Evolutionary conservation across 1,140 invertebrate genomes (phyloP).

Genomic region (Drosophila cardini): DNA sequence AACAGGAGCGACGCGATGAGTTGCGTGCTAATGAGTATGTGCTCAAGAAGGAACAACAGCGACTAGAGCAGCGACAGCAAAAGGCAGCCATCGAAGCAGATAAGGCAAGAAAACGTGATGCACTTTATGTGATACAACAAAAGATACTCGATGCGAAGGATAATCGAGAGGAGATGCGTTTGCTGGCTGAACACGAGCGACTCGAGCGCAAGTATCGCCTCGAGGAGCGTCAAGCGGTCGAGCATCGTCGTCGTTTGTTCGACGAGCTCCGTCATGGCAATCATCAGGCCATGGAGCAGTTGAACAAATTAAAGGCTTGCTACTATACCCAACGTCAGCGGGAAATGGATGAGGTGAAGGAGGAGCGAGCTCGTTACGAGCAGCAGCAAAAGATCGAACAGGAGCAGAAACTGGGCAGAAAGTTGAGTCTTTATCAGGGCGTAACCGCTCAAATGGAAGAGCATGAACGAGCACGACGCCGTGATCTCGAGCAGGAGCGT

Average conservation of each 20-base stretch:
- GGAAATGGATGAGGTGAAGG: slow-evolving; percentile 51
- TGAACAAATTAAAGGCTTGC: slow-evolving; percentile 60
- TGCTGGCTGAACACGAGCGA: slow-evolving; percentile 62
- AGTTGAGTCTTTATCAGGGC: slow-evolving; percentile 42
- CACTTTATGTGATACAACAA: slow-evolving; percentile 55
- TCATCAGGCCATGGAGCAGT: slow-evolving; percentile 53
- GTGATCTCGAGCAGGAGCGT: slow-evolving; percentile 50
- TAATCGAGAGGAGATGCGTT: slow-evolving; percentile 74
- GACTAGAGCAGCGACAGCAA: slow-evolving; percentile 35
- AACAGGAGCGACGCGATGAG: slow-evolving; percentile 67
- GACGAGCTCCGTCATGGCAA: slow-evolving; percentile 58
- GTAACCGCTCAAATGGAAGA: slow-evolving; percentile 67
- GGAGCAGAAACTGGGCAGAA: slow-evolving; percentile 37
- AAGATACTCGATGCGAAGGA: slow-evolving; percentile 65
- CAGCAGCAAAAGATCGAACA: slow-evolving; percentile 46
- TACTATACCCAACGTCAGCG: slow-evolving; percentile 56
- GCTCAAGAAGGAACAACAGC: slow-evolving; percentile 55
- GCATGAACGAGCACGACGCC: slow-evolving; percentile 54
- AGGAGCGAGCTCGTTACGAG: slow-evolving; percentile 38
- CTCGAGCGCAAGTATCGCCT: slow-evolving; percentile 66
- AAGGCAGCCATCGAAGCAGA: slow-evolving; percentile 54
- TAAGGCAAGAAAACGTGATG: slow-evolving; percentile 48
- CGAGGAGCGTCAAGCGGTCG: slow-evolving; percentile 54
- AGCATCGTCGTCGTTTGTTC: slow-evolving; percentile 37
- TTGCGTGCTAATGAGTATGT: slow-evolving; percentile 55